Conservation (phyloP, 2,797 vertebrate genomes). For the Thunnus albacares region DNA sequence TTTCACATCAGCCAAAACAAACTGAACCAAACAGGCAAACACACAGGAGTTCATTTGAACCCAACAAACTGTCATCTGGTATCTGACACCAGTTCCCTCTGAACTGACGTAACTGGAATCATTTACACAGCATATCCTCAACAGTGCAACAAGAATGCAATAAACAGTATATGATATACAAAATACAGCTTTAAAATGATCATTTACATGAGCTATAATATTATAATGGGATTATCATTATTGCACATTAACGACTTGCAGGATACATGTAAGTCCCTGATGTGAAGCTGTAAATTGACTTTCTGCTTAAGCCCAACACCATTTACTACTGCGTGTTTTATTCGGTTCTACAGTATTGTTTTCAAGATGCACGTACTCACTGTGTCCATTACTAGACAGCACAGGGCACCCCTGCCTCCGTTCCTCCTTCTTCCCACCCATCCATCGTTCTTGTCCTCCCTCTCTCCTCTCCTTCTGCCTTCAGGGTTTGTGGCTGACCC, state of each 20-base stretch:
- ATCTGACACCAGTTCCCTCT: no score
- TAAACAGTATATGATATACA: neutral
- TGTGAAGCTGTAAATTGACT: conserved; percentile 25
- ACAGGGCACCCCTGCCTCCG: conserved; percentile 56
- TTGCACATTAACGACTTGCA: neutral
- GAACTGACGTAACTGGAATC: no score
- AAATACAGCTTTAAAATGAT: neutral
- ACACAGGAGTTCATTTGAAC: no score
- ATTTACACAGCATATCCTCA: neutral
- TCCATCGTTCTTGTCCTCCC: conserved; percentile 63
- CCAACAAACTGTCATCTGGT: no score
- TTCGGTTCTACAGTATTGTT: neutral
- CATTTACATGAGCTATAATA: neutral
- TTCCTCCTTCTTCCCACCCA: conserved; percentile 62
- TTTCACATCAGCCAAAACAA: no score
- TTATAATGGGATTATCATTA: neutral
- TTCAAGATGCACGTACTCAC: conserved; percentile 16
- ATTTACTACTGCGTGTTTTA: conserved; percentile 17
- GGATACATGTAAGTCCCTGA: conserved; percentile 2
- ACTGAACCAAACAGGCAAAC: no score
- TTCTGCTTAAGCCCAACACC: neutral
- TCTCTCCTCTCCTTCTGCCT: conserved; percentile 58
- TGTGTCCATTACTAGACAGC: conserved; percentile 51
- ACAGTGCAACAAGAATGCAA: neutral
- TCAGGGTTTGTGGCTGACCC: conserved; percentile 73